Evolutionary conservation across 2,113 vertebrate genomes (phyloP).

Genomic region (Mormyrus iriodes): DNA sequence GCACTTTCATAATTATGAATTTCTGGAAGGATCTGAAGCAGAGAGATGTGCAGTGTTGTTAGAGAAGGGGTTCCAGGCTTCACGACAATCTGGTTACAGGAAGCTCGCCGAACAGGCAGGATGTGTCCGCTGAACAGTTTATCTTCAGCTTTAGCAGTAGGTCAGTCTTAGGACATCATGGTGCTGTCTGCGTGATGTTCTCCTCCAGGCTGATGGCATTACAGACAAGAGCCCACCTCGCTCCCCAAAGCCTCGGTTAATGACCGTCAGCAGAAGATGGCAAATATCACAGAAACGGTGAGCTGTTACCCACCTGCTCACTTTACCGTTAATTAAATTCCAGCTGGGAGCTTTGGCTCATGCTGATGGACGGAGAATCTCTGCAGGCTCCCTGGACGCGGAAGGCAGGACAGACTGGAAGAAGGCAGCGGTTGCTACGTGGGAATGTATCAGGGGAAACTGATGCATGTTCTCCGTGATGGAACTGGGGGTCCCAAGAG

Average conservation of each 20-base stretch:
- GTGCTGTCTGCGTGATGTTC: background rate
- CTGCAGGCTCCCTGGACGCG: background rate
- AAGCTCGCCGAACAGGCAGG: background rate
- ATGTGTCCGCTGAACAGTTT: background rate
- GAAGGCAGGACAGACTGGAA: constrained; percentile 18
- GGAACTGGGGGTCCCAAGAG: constrained; percentile 32
- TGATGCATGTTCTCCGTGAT: constrained; percentile 35
- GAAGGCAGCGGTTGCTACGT: constrained; percentile 26
- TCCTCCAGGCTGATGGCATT: background rate
- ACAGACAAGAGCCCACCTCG: background rate
- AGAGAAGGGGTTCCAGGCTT: too few relatives aligned
- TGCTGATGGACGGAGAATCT: background rate
- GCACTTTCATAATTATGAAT: background rate
- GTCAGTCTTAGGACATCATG: background rate
- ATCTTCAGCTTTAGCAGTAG: background rate
- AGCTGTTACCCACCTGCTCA: background rate
- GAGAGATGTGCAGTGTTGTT: background rate
- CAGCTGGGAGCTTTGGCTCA: background rate
- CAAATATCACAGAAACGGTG: background rate
- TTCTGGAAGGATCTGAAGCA: background rate
- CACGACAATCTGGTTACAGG: background rate
- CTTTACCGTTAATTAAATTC: background rate
- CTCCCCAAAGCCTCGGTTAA: background rate
- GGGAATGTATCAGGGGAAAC: constrained; percentile 35
- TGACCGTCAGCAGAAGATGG: background rate